phyloP scores from a whole-genome alignment of 1,140 invertebrate genomes.

The Euschistus heros region DNA sequence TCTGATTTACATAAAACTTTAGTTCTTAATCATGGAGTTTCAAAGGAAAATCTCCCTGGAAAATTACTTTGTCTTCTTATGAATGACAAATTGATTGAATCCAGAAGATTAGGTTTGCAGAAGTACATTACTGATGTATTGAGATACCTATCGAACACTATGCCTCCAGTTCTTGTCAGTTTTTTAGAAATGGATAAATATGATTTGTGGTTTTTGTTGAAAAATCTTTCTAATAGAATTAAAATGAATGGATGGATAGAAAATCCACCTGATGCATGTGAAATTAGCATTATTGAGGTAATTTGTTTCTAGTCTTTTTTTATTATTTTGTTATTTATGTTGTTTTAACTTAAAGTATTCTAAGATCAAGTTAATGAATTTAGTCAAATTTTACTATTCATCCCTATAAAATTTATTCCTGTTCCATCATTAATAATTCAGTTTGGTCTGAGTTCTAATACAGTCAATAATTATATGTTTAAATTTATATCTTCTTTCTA shows the following conservation, averaged over 20 bases:
- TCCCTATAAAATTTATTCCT: too few species aligned
- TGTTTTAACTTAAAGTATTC: too few species aligned
- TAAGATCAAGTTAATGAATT: too few species aligned
- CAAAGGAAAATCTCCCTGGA: slow-evolving; percentile 74
- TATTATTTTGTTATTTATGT: too few species aligned
- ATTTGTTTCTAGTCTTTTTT: background rate
- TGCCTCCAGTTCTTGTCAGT: slow-evolving; percentile 61
- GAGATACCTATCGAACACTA: slow-evolving; percentile 55
- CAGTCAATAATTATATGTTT: too few species aligned
- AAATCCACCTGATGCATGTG: background rate
- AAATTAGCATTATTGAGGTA: slow-evolving; percentile 6
- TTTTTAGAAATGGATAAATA: slow-evolving; percentile 74
- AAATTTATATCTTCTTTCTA: too few species aligned
- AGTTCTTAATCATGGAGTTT: slow-evolving; percentile 61
- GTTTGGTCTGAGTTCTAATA: too few species aligned
- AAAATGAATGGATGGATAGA: background rate
- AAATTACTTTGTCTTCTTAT: slow-evolving; percentile 79
- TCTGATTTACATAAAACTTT: slow-evolving; percentile 74
- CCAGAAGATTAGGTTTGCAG: slow-evolving; percentile 64
- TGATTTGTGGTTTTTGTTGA: slow-evolving; percentile 69
- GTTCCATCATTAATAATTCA: too few species aligned
- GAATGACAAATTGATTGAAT: slow-evolving; percentile 73
- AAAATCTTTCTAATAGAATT: slow-evolving; percentile 55
- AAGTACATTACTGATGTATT: slow-evolving; percentile 68
- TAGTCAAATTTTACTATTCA: too few species aligned